Evolutionary conservation across 2,113 vertebrate genomes (phyloP).

Genomic region (Microcebus ravelobensis): DNA sequence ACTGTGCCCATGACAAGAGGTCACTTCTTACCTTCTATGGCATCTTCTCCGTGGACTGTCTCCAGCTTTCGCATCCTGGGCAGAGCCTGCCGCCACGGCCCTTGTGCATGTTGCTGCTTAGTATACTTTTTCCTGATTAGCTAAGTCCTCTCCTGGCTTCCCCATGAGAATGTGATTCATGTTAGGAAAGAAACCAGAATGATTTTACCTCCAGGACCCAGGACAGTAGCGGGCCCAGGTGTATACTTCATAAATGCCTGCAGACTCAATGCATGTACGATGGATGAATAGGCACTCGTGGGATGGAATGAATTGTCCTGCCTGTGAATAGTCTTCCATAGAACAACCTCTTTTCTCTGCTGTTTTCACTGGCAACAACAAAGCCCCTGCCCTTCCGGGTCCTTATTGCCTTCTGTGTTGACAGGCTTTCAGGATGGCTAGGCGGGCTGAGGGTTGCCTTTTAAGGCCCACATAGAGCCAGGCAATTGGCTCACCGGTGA

Average conservation of each 20-base stretch:
- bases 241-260: accelerated
- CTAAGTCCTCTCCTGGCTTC: neutral
- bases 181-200: neutral
- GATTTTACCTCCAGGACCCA: neutral
- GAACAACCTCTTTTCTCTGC: neutral
- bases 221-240: neutral
- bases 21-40: neutral
- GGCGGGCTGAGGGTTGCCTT: neutral
- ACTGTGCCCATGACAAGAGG: neutral
- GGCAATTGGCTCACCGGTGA: neutral
- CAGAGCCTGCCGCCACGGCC: neutral
- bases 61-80: neutral
- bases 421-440: neutral
- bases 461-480: neutral
- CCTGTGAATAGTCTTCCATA: neutral
- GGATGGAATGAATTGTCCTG: neutral
- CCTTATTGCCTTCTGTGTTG: too few species aligned
- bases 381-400: neutral
- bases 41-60: neutral
- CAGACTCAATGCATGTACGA: neutral
- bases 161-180: neutral
- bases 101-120: neutral
- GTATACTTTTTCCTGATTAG: accelerated
- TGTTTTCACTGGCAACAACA: neutral
- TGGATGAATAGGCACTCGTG: neutral